Evolutionary conservation across 2,797 vertebrate genomes (phyloP).

Genomic region (Poecilia picta): DNA sequence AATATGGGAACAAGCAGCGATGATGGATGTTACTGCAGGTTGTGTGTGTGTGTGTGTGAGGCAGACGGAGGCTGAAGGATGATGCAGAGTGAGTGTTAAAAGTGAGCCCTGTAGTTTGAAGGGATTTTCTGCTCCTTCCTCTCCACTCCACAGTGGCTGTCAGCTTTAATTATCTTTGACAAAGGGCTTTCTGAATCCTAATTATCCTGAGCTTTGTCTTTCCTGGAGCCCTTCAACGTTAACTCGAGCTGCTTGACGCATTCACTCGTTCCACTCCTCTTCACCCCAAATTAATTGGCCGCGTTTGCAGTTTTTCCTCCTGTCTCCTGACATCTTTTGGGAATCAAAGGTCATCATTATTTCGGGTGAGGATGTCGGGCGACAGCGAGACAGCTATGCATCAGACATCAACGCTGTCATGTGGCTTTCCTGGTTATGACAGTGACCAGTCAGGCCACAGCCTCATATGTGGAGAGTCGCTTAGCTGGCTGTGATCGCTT

Average conservation of each 20-base stretch:
- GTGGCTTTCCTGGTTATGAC: constrained; percentile 53
- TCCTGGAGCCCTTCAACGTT: constrained; percentile 69
- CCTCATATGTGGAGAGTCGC: constrained; percentile 26
- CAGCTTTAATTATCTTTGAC: constrained; percentile 78
- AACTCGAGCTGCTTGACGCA: constrained; percentile 64
- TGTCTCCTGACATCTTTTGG: constrained; percentile 72
- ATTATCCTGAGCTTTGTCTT: constrained; percentile 74
- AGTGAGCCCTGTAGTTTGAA: constrained; percentile 69
- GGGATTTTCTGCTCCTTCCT: constrained; percentile 66
- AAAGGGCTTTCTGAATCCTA: constrained; percentile 75
- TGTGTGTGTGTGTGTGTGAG: constrained; percentile 18
- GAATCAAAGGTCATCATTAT: constrained; percentile 79
- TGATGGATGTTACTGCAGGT: constrained; percentile 63
- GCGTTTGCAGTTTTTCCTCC: constrained; percentile 54
- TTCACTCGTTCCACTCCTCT: constrained; percentile 63
- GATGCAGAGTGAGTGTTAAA: constrained; percentile 55
- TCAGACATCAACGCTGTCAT: constrained; percentile 67
- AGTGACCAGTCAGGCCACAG: constrained; percentile 39
- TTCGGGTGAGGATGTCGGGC: constrained; percentile 62
- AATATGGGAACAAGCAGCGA: constrained; percentile 37
- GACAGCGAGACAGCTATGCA: constrained; percentile 61
- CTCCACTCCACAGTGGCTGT: constrained; percentile 72
- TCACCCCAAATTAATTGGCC: constrained; percentile 75
- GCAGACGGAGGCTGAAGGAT: constrained; percentile 27
- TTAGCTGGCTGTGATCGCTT: constrained; percentile 16